Evolutionary conservation across 2,888 invertebrate species (phyloP).

Genomic region (Achlya flavicornis): DNA sequence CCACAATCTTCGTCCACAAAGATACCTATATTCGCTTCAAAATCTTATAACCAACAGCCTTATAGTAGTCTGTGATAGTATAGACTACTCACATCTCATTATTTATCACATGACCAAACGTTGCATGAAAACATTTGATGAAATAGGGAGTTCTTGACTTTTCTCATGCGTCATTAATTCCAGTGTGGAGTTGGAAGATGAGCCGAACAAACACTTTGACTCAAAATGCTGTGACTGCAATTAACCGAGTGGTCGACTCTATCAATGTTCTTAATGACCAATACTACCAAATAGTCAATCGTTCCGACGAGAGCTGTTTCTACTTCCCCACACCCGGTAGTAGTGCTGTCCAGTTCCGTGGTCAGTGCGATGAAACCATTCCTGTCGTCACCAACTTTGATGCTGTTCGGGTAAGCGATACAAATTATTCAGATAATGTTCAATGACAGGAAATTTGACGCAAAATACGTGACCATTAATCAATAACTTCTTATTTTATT

Average conservation of each 20-base stretch:
- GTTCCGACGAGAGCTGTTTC: conserved; percentile 30
- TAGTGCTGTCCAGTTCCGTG: conserved; percentile 42
- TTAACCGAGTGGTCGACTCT: conserved; percentile 33
- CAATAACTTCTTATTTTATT: too few relatives aligned
- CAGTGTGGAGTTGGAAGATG: conserved; percentile 60
- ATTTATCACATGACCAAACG: too few relatives aligned
- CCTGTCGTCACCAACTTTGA: conserved; percentile 44
- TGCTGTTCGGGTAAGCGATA: conserved; percentile 33
- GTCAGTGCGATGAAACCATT: conserved; percentile 45
- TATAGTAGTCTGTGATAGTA: too few relatives aligned
- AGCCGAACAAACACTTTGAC: conserved; percentile 48
- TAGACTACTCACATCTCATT: too few relatives aligned
- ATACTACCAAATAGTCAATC: conserved; percentile 42
- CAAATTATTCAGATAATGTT: too few relatives aligned
- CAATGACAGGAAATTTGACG: too few relatives aligned
- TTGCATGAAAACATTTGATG: too few relatives aligned
- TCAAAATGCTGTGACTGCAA: conserved; percentile 22
- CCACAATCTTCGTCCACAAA: too few relatives aligned
- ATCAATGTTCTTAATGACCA: conserved; percentile 44
- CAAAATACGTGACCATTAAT: too few relatives aligned
- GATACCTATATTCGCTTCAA: too few relatives aligned
- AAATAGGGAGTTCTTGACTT: too few relatives aligned
- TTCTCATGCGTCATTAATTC: conserved; percentile 11
- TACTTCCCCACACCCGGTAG: conserved; percentile 37
- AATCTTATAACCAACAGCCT: too few relatives aligned